Conservation (phyloP, 2,797 vertebrate genomes). For the Rhinella marina region DNA sequence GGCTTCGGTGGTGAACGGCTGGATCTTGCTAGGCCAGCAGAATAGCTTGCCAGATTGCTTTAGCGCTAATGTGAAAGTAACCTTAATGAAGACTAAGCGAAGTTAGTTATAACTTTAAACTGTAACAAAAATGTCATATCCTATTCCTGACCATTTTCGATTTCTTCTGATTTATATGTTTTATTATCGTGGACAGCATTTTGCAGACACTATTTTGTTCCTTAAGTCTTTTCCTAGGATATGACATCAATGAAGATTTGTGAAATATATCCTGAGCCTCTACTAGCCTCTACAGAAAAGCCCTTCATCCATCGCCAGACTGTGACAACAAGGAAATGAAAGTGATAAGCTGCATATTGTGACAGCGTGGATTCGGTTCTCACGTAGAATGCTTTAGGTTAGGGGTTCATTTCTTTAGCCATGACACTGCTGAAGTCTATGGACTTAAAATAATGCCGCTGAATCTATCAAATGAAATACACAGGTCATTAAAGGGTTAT, state of each 20-base stretch:
- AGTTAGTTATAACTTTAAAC: not conserved
- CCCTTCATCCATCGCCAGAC: constrained; percentile 4
- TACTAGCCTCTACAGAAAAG: constrained; percentile 24
- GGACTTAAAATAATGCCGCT: too few relatives aligned
- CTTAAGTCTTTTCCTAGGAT: constrained; percentile 25
- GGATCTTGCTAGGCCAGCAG: too few relatives aligned
- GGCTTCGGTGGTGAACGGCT: too few relatives aligned
- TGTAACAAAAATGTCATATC: not conserved
- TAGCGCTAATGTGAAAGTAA: too few relatives aligned
- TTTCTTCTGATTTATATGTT: not conserved
- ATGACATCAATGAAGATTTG: constrained; percentile 43
- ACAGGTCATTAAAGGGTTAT: too few relatives aligned
- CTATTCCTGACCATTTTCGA: not conserved
- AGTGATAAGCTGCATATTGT: constrained; percentile 12
- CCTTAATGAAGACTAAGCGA: too few relatives aligned
- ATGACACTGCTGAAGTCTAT: too few relatives aligned
- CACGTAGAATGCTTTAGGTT: not conserved
- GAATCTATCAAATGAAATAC: too few relatives aligned
- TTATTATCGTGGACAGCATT: not conserved
- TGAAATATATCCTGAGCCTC: not conserved
- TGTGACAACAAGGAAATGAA: constrained; percentile 33
- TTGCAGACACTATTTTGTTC: not conserved
- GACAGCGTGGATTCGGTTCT: not conserved
- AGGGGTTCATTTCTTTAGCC: not conserved
- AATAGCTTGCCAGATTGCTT: too few relatives aligned